Conservation (phyloP, 2,797 vertebrate species). For the Chelon auratus region DNA sequence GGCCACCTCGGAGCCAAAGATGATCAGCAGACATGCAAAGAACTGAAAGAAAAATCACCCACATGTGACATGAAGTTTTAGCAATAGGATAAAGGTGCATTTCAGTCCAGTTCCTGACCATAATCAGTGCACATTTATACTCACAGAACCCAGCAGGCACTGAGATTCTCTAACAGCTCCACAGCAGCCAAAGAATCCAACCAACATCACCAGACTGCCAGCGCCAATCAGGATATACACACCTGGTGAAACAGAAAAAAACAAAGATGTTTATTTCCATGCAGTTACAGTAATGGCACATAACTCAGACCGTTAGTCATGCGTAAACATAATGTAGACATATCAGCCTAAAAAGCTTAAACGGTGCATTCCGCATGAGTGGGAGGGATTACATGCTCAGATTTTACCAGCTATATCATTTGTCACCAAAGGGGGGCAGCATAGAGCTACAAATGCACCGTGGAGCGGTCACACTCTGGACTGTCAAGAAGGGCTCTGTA, state of each 20-base stretch:
- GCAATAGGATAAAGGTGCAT: not conserved
- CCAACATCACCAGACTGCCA: conserved; percentile 92
- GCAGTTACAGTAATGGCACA: not conserved
- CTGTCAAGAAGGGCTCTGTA: not conserved
- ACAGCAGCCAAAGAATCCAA: conserved; percentile 97
- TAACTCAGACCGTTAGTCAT: not conserved
- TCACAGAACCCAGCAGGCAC: conserved; percentile 94
- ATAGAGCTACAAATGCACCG: conserved; percentile 18
- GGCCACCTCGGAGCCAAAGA: conserved; percentile 96
- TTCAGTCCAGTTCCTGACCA: not conserved
- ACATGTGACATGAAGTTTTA: not conserved
- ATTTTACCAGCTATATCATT: not conserved
- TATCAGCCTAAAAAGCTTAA: not conserved
- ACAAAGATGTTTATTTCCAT: not conserved
- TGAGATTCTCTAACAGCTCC: conserved; percentile 96
- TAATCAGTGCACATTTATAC: conserved; percentile 56
- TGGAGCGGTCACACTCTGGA: not conserved
- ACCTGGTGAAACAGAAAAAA: conserved; percentile 76
- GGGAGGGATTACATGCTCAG: not conserved
- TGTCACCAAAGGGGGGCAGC: conserved; percentile 62
- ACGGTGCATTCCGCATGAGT: not conserved
- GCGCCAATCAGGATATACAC: conserved; percentile 94
- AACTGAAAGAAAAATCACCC: conserved; percentile 82
- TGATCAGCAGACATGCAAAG: conserved; percentile 95
- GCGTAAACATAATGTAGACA: not conserved